These are phyloP conservation scores for Acanthochromis polyacanthus DNA, from an alignment of 2,113 vertebrate genomes.

Conservation along the genomic window DNA sequence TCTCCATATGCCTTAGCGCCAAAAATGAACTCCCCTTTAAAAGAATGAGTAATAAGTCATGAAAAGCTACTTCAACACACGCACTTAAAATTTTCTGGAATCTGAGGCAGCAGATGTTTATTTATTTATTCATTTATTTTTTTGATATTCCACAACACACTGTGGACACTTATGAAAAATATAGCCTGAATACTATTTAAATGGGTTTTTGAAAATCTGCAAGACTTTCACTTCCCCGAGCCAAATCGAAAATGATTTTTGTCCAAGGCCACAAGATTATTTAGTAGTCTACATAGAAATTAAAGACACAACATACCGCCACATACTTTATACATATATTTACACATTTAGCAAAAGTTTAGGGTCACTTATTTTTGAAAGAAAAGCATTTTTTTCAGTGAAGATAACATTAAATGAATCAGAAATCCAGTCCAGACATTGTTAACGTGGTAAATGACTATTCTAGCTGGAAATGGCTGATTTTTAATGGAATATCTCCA, in stretches of 20 bases:
- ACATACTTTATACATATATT: background rate
- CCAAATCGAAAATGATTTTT: background rate
- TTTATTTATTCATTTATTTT: too few species aligned
- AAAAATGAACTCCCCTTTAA: too few species aligned
- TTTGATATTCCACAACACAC: background rate
- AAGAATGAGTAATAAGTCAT: background rate
- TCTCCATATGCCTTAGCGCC: too few species aligned
- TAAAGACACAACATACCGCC: background rate
- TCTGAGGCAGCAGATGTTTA: background rate
- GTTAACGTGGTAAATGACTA: too few species aligned
- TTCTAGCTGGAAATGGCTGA: too few species aligned
- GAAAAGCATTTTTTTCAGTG: too few species aligned
- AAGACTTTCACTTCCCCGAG: background rate
- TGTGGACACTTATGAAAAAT: background rate
- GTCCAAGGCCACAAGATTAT: background rate
- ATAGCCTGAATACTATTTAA: background rate
- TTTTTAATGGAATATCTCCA: too few species aligned
- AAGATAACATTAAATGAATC: too few species aligned
- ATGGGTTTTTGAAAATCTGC: background rate
- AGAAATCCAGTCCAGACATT: too few species aligned
- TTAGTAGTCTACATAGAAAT: background rate
- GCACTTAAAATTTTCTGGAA: background rate
- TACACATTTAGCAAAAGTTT: too few species aligned
- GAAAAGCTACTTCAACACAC: background rate
- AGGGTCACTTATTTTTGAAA: too few species aligned